phyloP scores from a whole-genome alignment of 2,797 vertebrate species.

The Diceros bicornis region DNA sequence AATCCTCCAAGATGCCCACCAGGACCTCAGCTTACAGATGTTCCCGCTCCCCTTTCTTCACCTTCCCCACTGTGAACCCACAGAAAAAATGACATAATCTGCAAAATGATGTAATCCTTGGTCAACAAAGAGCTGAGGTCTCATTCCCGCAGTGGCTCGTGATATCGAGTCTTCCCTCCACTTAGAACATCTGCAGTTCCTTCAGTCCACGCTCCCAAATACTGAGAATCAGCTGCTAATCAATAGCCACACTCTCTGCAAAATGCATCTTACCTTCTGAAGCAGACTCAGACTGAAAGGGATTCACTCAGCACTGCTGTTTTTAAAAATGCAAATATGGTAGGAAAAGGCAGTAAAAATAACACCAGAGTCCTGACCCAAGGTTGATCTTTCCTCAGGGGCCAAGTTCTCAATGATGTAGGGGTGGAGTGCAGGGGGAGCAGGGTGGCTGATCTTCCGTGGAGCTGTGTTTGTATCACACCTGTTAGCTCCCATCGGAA shows the following conservation, averaged over 20 bases:
- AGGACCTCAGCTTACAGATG: neutral
- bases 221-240: constrained; percentile 52
- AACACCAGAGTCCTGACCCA: neutral
- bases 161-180: neutral
- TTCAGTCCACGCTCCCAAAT: fast-evolving
- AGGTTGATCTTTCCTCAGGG: neutral
- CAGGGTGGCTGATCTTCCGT: fast-evolving
- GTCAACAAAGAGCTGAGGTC: neutral
- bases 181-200: neutral
- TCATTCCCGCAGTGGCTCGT: neutral
- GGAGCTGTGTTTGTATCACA: neutral
- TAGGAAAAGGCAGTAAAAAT: constrained; percentile 62
- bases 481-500: neutral
- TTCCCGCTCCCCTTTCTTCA: neutral
- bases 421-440: neutral
- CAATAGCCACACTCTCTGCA: constrained; percentile 61
- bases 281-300: constrained; percentile 69
- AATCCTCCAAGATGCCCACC: neutral
- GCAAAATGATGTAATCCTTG: neutral
- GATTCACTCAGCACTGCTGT: constrained; percentile 71
- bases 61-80: neutral
- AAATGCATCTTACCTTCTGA: constrained; percentile 63
- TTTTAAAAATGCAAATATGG: constrained; percentile 70
- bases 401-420: neutral
- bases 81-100: neutral